phyloP scores from a whole-genome alignment of 2,797 vertebrate genomes.

The Neopelma chrysocephalum region DNA sequence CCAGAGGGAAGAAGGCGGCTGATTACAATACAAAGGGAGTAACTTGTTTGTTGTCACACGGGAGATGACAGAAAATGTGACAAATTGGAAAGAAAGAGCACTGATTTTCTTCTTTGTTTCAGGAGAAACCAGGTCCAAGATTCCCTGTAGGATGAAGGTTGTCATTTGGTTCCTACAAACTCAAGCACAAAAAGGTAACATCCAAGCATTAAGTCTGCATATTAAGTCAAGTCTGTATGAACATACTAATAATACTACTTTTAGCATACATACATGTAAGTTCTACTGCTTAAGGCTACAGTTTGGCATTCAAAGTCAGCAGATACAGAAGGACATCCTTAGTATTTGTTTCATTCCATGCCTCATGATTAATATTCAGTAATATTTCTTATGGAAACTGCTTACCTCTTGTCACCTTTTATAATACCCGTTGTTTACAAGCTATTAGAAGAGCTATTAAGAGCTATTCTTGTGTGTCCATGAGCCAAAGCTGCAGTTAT shows the following conservation, averaged over 20 bases:
- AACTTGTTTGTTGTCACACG: not conserved
- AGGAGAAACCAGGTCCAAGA: not conserved
- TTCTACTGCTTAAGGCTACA: not conserved
- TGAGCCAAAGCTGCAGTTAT: not conserved
- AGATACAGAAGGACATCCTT: not conserved
- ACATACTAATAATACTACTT: not conserved
- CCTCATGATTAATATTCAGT: not conserved
- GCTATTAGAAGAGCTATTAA: not conserved
- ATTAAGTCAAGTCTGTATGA: not conserved
- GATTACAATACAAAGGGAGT: not conserved
- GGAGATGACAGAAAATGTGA: not conserved
- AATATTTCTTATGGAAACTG: not conserved
- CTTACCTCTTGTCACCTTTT: not conserved
- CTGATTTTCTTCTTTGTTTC: not conserved
- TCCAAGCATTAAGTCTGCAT: not conserved
- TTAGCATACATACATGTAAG: rapidly evolving
- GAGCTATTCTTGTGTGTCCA: not conserved
- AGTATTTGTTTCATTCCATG: not conserved
- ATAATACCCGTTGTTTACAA: not conserved
- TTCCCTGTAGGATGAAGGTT: not conserved
- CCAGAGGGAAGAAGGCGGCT: not conserved
- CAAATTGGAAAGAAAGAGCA: not conserved
- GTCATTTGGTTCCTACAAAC: not conserved
- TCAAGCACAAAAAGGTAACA: not conserved
- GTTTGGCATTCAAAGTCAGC: not conserved